Conservation (phyloP, 1,140 invertebrate species). For the Panonychus citri region DNA sequence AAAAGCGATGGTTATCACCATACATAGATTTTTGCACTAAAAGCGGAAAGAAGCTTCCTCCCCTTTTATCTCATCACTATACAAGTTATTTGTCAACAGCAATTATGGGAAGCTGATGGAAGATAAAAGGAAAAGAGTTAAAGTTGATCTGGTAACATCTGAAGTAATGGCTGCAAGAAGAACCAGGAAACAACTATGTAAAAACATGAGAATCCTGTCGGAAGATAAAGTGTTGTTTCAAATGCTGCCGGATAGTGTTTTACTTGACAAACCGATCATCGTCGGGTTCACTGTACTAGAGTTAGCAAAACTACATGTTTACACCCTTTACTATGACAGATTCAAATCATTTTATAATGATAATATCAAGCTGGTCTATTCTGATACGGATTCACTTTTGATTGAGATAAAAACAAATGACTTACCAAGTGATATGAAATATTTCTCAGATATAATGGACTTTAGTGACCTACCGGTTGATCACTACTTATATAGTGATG, state of each 20-base stretch:
- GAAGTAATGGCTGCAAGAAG: not conserved
- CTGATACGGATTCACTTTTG: too few relatives aligned
- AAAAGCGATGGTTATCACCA: constrained; percentile 25
- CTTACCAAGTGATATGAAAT: too few relatives aligned
- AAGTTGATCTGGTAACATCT: not conserved
- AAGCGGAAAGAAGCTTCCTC: constrained; percentile 14
- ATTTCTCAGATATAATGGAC: not conserved
- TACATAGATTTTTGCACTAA: constrained; percentile 26
- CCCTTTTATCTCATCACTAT: too few relatives aligned
- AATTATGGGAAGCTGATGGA: constrained; percentile 28
- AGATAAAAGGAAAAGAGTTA: constrained; percentile 24
- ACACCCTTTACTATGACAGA: too few relatives aligned
- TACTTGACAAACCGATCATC: constrained; percentile 25
- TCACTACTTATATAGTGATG: constrained; percentile 8
- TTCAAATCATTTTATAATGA: too few relatives aligned
- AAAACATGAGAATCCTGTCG: constrained; percentile 9
- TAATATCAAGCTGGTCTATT: too few relatives aligned
- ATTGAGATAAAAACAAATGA: too few relatives aligned
- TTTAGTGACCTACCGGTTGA: not conserved
- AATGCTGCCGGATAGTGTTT: constrained; percentile 10
- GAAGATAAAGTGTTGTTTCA: constrained; percentile 10
- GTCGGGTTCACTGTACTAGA: constrained; percentile 29
- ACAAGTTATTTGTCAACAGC: too few relatives aligned
- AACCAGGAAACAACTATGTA: constrained; percentile 4
- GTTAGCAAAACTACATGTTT: too few relatives aligned